A percentile compares a stretch with the other conserved stretches of the same genome.
Conservation (phyloP, 2,113 vertebrate species). For the Pipa parva region DNA sequence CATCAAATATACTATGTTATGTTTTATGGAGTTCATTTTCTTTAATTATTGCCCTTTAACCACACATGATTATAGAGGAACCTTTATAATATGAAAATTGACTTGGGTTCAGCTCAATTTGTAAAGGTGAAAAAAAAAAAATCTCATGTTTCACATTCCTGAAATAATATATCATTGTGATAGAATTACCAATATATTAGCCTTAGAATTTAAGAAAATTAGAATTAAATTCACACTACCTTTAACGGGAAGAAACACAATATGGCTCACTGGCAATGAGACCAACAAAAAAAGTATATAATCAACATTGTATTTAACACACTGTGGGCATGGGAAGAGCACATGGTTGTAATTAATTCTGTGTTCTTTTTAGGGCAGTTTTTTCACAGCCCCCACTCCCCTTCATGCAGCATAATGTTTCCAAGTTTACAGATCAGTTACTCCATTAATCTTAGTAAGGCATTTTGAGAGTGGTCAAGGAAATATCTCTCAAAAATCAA, state of each 20-base stretch:
- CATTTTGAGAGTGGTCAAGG: slow-evolving; percentile 10
- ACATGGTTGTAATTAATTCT: slow-evolving; percentile 15
- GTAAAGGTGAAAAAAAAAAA: too few species aligned
- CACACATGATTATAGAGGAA: neutral
- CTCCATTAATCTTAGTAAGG: neutral
- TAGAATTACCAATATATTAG: neutral
- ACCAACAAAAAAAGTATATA: neutral
- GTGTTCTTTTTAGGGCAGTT: neutral
- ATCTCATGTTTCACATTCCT: neutral
- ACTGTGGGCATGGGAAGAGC: neutral
- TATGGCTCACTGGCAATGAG: neutral
- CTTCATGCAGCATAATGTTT: slow-evolving; percentile 4
- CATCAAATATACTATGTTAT: slow-evolving; percentile 20
- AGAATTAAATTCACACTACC: neutral
- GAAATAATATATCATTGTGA: neutral
- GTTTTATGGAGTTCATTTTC: slow-evolving; percentile 5
- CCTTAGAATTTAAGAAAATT: neutral
- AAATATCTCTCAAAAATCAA: slow-evolving; percentile 20
- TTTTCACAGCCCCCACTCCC: neutral
- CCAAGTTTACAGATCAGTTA: slow-evolving; percentile 14
- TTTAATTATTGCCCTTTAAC: slow-evolving; percentile 11
- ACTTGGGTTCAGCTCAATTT: slow-evolving; percentile 3
- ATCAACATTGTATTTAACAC: neutral
- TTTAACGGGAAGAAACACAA: neutral
- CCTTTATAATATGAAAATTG: neutral